A percentile compares a stretch with the other conserved stretches of the same genome.
Evolutionary conservation across 2,113 vertebrate genomes (phyloP).

Genomic region (Hippolais icterina): DNA sequence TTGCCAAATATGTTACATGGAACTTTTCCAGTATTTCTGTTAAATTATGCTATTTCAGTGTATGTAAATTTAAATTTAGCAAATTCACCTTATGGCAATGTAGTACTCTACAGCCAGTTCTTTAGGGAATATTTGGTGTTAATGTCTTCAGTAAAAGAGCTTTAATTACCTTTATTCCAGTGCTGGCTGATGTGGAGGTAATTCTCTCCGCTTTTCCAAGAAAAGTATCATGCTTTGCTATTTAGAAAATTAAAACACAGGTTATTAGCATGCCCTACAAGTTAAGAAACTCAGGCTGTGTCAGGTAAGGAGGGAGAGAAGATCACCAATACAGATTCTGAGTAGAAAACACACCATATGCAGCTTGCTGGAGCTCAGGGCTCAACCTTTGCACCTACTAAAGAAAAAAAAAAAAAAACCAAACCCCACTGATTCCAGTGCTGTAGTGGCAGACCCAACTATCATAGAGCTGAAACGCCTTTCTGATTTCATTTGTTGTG

Average conservation of each 20-base stretch:
- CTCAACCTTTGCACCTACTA: neutral
- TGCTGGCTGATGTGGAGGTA: neutral
- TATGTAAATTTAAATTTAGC: neutral
- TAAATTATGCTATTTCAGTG: neutral
- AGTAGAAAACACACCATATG: neutral
- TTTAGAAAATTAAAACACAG: neutral
- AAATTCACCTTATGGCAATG: neutral
- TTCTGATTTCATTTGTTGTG: neutral
- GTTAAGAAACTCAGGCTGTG: neutral
- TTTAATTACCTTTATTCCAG: conserved; percentile 10
- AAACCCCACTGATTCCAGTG: accelerated
- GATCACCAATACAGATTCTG: neutral
- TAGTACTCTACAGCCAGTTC: conserved; percentile 11
- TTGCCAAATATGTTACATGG: conserved; percentile 12
- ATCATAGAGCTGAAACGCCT: neutral
- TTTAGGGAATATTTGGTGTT: conserved; percentile 39
- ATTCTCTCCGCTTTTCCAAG: neutral
- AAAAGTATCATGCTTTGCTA: neutral
- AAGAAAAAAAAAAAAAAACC: neutral
- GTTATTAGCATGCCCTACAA: neutral
- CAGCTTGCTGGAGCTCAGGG: neutral
- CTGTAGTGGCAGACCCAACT: neutral
- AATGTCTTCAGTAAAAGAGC: neutral
- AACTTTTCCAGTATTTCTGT: conserved; percentile 21
- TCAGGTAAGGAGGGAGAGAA: neutral